Percentiles rank a stretch among this genome's conserved stretches.
phyloP scores from a whole-genome alignment of 2,888 invertebrate species.

The Scaptomyza polygonia region DNA sequence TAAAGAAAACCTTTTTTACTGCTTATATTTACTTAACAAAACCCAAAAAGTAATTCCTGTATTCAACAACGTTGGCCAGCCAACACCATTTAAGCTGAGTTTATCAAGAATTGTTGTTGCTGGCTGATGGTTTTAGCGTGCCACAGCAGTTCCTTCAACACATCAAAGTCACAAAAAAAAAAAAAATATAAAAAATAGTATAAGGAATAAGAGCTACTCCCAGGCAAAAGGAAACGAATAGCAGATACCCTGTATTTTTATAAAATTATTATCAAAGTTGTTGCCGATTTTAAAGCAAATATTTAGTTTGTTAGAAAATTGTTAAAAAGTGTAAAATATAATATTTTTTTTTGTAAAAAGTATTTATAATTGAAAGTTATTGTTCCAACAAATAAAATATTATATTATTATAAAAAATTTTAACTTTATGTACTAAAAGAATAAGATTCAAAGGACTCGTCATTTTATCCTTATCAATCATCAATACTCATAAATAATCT shows the following conservation, averaged over 20 bases:
- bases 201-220: neutral
- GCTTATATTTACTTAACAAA: neutral
- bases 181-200: neutral
- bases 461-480: neutral
- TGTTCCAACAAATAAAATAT: too few species aligned
- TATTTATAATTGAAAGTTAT: too few species aligned
- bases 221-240: neutral
- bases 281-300: too few species aligned
- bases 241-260: neutral
- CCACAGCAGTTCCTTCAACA: slow-evolving; percentile 19
- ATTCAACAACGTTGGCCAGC: slow-evolving; percentile 4
- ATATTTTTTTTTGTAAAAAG: too few species aligned
- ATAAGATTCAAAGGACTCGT: neutral
- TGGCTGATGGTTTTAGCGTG: slow-evolving; percentile 28
- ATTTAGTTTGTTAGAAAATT: too few species aligned
- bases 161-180: slow-evolving; percentile 42
- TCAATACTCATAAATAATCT: neutral
- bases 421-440: too few species aligned
- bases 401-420: too few species aligned
- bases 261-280: too few species aligned
- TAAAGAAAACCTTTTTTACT: neutral
- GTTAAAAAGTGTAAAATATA: too few species aligned
- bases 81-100: slow-evolving; percentile 24
- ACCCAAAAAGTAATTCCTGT: slow-evolving; percentile 3
- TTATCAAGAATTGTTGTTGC: slow-evolving; percentile 24